Conservation (phyloP, 2,888 invertebrate genomes). For the Ochropacha duplaris region DNA sequence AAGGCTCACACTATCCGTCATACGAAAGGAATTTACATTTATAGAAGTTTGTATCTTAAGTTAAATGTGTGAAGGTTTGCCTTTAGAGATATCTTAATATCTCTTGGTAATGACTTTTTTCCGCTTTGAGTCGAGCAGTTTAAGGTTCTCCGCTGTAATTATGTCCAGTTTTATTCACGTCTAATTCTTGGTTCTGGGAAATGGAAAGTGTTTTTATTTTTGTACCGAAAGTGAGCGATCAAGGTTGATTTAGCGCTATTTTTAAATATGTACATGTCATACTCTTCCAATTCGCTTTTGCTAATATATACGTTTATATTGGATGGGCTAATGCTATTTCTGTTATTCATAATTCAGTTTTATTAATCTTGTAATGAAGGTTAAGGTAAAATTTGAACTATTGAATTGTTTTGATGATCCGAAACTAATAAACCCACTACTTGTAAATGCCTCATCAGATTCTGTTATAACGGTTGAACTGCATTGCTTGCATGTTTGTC, state of each 20-base stretch:
- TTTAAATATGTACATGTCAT: background rate
- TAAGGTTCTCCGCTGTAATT: background rate
- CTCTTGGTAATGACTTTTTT: background rate
- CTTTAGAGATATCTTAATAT: background rate
- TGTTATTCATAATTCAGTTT: background rate
- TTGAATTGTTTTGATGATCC: background rate
- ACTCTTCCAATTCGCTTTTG: constrained; percentile 1
- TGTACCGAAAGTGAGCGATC: constrained; percentile 2
- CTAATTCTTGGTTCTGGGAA: background rate
- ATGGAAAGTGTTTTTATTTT: constrained; percentile 12
- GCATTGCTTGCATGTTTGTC: background rate
- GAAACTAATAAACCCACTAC: background rate
- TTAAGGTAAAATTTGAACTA: too few species aligned
- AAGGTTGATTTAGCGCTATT: constrained; percentile 4
- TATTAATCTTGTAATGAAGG: too few species aligned
- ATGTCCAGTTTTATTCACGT: background rate
- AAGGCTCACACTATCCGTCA: background rate
- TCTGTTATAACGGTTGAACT: background rate
- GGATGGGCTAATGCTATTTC: background rate
- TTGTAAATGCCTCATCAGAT: background rate
- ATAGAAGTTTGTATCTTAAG: background rate
- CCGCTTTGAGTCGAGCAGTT: background rate
- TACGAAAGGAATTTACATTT: background rate
- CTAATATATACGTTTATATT: background rate
- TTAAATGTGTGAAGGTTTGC: background rate